phyloP scores from a whole-genome alignment of 2,888 invertebrate genomes.

The Drosophila helvetica region DNA sequence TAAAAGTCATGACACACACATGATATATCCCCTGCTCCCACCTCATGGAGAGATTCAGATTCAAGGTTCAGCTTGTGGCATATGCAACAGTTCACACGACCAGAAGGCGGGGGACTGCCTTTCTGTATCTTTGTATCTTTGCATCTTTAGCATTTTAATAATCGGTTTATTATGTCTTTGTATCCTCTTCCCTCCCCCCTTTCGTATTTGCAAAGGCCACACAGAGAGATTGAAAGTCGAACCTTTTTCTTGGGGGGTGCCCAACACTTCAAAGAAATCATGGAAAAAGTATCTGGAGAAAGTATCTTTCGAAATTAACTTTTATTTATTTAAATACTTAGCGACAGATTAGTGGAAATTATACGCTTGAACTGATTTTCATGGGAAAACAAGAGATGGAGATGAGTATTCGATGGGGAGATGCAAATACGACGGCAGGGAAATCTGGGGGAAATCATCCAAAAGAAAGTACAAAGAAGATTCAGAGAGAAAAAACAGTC shows the following conservation, averaged over 20 bases:
- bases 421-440: background rate
- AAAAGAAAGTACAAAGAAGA: background rate
- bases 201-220: slow-evolving; percentile 24
- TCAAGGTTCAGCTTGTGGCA: slow-evolving; percentile 56
- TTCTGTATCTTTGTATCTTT: slow-evolving; percentile 54
- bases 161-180: slow-evolving; percentile 70
- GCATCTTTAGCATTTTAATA: slow-evolving; percentile 65
- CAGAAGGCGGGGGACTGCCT: slow-evolving; percentile 29
- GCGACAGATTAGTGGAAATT: slow-evolving; percentile 83
- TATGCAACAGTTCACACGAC: slow-evolving; percentile 75
- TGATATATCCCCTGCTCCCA: slow-evolving; percentile 19
- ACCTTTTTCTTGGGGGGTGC: slow-evolving; percentile 23
- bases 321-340: slow-evolving; percentile 83
- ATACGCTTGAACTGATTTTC: slow-evolving; percentile 81
- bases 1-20: slow-evolving; percentile 73
- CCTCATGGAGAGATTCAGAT: slow-evolving; percentile 20
- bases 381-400: background rate
- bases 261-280: slow-evolving; percentile 62
- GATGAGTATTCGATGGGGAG: background rate
- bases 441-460: slow-evolving; percentile 41
- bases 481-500: background rate
- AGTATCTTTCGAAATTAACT: slow-evolving; percentile 80
- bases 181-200: slow-evolving; percentile 13
- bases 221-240: slow-evolving; percentile 16
- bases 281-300: slow-evolving; percentile 57